Evolutionary conservation across 2,113 vertebrate genomes (phyloP), one percentile per base, ranked within the genome.

Genomic region (Corynorhinus townsendii): DNA sequence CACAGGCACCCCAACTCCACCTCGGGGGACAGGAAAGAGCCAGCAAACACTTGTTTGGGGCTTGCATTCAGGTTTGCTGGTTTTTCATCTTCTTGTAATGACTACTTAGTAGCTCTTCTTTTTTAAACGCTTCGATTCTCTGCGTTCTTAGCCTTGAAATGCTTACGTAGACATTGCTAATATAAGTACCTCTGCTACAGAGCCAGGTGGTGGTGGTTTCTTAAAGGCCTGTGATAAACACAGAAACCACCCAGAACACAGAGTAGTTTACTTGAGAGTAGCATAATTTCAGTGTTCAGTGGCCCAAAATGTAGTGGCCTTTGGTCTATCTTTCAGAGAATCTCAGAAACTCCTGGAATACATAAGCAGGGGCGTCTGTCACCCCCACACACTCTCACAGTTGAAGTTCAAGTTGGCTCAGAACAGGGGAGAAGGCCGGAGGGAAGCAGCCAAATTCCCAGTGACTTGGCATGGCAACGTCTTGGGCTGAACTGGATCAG

Each of bases 381-480:
- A 43, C 10, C 30, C 80, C n/a, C 19, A 35, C 24, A n/a, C 30
- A 80, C 20, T 86, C 79, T 94, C 9, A 43, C 15, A 86, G 86
- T 35, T 95, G 19, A 95, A 82, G 69, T 89, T 95, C 90, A 93
- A 66, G 68, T 91, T 85, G 73, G 45, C 59, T 87, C 7, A 2
- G 4, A 88, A 56, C 45, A 76, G 10, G 33, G n/a, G 56, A 71
- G 80, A 88, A 88, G 45, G 38, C 54, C 68, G 43, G 24, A 43
- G 14, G 33, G 73, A 94, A 89, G 49, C 26, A 73, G 94, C 84
- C 85, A 96, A 87, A 71, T 89, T 90, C 54, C 40, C 54, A 90
- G 85, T 11, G 81, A 82, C 52, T 38, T 88, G 52, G 73, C 79
- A 28, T 33, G 59, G 66, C 72, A 88, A 77, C 75, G 75, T 88